Percentiles rank a stretch among this genome's conserved stretches.
Conservation (phyloP, 2,888 invertebrate genomes). For the Tipula unca region DNA sequence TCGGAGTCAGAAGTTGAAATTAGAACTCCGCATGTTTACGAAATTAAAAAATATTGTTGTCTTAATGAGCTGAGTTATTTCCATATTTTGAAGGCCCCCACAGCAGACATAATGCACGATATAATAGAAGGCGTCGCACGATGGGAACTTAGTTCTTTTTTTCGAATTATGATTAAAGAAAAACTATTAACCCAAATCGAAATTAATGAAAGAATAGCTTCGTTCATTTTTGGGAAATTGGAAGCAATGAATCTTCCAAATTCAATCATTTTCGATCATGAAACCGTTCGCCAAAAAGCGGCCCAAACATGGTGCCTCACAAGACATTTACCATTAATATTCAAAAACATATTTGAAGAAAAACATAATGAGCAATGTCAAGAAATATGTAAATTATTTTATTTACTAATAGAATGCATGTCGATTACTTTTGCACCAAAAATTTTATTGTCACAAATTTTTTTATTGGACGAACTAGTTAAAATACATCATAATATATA, state of each 20-base stretch:
- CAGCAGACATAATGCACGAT: conserved; percentile 29
- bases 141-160: conserved; percentile 25
- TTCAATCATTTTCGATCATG: conserved; percentile 23
- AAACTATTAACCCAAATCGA: conserved; percentile 22
- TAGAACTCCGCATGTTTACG: conserved; percentile 22
- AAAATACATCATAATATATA: neutral
- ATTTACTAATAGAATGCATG: too few relatives aligned
- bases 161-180: conserved; percentile 22
- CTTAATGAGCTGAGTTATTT: conserved; percentile 26
- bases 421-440: conserved; percentile 14
- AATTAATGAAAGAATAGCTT: conserved; percentile 24
- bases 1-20: conserved; percentile 21
- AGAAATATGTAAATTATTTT: too few relatives aligned
- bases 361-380: neutral
- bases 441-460: neutral
- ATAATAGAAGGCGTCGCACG: conserved; percentile 28
- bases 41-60: conserved; percentile 24
- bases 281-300: conserved; percentile 24
- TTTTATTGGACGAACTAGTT: too few relatives aligned
- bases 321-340: neutral
- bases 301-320: conserved; percentile 25
- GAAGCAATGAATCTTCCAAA: conserved; percentile 24
- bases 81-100: conserved; percentile 24
- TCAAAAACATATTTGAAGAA: neutral
- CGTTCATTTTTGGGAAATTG: conserved; percentile 25